Percentiles rank a stretch among this genome's conserved stretches.
phyloP scores from a whole-genome alignment of 2,888 invertebrate species.

The Spisula solida region DNA sequence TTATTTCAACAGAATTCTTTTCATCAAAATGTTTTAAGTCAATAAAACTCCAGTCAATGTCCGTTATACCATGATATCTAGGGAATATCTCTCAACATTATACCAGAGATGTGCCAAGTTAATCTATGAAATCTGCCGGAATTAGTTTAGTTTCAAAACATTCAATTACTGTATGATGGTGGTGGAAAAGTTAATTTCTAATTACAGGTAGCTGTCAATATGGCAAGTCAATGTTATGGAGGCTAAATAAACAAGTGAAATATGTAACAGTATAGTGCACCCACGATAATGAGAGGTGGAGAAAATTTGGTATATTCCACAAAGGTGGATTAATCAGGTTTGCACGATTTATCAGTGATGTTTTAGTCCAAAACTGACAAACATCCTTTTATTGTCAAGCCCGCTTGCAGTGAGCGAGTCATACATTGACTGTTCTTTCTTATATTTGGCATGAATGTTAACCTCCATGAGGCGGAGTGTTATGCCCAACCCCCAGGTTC shows the following conservation, averaged over 20 bases:
- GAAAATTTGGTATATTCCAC: too few relatives aligned
- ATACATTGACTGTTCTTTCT: too few relatives aligned
- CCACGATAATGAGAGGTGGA: too few relatives aligned
- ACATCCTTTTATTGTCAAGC: too few relatives aligned
- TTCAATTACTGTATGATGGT: slow-evolving; percentile 2
- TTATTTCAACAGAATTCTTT: not conserved
- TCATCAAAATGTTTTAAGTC: not conserved
- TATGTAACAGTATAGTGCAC: too few relatives aligned
- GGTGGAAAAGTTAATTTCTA: not conserved
- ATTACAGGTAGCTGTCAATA: not conserved
- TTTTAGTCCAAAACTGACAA: too few relatives aligned
- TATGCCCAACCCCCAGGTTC: too few relatives aligned
- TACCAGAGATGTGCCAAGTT: not conserved
- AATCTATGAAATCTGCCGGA: not conserved
- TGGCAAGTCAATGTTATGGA: not conserved
- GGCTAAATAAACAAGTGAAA: not conserved
- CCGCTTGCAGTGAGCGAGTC: too few relatives aligned
- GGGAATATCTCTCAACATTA: not conserved
- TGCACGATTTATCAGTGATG: too few relatives aligned
- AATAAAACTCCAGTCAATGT: not conserved
- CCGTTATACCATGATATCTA: not conserved
- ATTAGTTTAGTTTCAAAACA: slow-evolving; percentile 30
- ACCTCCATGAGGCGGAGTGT: too few relatives aligned
- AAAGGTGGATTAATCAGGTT: too few relatives aligned
- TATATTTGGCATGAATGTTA: too few relatives aligned